phyloP scores from a whole-genome alignment of 2,797 vertebrate genomes.

The Rhadinocentrus ornatus region DNA sequence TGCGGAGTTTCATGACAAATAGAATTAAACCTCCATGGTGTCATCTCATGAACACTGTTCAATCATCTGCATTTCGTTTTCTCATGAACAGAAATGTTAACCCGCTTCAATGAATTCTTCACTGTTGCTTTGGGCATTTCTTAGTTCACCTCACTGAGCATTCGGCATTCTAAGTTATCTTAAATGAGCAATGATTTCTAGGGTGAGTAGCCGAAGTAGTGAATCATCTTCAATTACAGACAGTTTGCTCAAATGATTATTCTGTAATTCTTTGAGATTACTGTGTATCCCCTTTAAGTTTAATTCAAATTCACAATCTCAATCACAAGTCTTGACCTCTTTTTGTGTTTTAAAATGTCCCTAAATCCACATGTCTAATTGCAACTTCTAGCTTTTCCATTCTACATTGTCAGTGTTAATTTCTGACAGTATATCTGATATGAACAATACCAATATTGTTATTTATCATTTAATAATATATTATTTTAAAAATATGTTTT shows the following conservation, averaged over 20 bases:
- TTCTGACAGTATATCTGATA: not conserved
- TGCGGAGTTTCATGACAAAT: not conserved
- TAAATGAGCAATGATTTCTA: not conserved
- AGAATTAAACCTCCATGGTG: not conserved
- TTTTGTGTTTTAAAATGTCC: not conserved
- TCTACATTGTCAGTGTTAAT: not conserved
- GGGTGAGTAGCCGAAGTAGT: not conserved
- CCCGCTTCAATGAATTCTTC: constrained; percentile 11
- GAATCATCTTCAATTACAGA: not conserved
- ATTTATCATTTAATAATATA: not conserved
- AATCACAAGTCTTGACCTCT: not conserved
- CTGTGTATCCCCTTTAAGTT: not conserved
- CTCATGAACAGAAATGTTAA: constrained; percentile 22
- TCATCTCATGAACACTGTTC: constrained; percentile 1
- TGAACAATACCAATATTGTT: not conserved
- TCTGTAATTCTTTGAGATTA: not conserved
- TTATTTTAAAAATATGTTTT: not conserved
- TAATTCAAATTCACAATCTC: not conserved
- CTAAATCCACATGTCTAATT: not conserved
- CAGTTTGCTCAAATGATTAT: not conserved
- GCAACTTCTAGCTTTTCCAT: not conserved
- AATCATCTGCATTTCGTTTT: constrained; percentile 14
- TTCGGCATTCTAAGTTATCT: not conserved
- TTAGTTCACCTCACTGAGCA: constrained; percentile 12
- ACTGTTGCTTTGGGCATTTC: not conserved